These are phyloP conservation scores for Orchesellides sinensis DNA, from an alignment of 2,888 invertebrate species.

Conservation along the genomic window DNA sequence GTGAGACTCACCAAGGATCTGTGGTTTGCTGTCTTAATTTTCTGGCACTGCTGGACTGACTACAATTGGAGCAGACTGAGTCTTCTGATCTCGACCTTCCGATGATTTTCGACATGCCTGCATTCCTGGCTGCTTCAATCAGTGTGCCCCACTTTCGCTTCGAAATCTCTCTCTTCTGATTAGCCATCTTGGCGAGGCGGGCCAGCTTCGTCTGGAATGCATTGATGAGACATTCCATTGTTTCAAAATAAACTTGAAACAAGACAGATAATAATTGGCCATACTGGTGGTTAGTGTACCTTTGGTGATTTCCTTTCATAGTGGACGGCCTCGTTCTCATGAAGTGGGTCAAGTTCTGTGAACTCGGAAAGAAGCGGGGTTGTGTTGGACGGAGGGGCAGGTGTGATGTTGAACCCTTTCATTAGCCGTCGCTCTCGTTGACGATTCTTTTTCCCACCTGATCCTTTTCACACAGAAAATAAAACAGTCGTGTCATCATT, in stretches of 20 bases:
- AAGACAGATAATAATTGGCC: too few species aligned
- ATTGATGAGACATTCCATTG: neutral
- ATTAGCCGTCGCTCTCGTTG: slow-evolving; percentile 94
- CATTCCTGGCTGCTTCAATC: slow-evolving; percentile 88
- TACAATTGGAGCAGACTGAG: slow-evolving; percentile 83
- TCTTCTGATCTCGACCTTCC: slow-evolving; percentile 89
- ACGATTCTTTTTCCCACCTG: slow-evolving; percentile 94
- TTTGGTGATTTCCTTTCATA: slow-evolving; percentile 75
- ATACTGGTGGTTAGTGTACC: too few species aligned
- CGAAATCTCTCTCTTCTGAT: slow-evolving; percentile 75
- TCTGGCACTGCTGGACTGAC: slow-evolving; percentile 69
- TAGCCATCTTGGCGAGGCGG: slow-evolving; percentile 76
- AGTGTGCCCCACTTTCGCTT: slow-evolving; percentile 81
- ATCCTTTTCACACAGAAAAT: slow-evolving; percentile 79
- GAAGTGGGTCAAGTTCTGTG: slow-evolving; percentile 75
- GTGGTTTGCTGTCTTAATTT: slow-evolving; percentile 69
- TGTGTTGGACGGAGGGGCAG: slow-evolving; percentile 79
- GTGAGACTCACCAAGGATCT: slow-evolving; percentile 70
- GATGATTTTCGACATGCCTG: slow-evolving; percentile 88
- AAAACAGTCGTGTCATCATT: slow-evolving; percentile 2
- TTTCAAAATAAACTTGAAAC: too few species aligned
- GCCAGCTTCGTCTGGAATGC: slow-evolving; percentile 72
- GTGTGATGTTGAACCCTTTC: slow-evolving; percentile 95
- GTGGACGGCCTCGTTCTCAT: slow-evolving; percentile 73
- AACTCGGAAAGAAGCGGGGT: slow-evolving; percentile 75